phyloP scores from a whole-genome alignment of 2,113 vertebrate species.

The Corythornis vintsioides region DNA sequence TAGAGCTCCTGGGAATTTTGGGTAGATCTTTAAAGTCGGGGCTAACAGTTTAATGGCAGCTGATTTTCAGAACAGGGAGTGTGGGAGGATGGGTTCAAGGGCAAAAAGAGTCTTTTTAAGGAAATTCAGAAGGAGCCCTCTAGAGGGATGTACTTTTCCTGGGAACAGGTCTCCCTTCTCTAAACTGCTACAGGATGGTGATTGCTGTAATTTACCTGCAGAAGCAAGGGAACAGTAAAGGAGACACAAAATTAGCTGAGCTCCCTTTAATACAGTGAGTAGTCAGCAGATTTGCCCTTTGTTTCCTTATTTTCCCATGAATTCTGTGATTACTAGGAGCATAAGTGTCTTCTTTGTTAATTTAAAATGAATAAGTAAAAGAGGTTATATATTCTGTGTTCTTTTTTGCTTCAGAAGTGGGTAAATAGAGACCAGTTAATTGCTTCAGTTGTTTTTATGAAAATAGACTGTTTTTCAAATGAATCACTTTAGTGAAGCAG shows the following conservation, averaged over 20 bases:
- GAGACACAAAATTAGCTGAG: neutral
- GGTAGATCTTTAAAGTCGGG: neutral
- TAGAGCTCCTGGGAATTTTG: neutral
- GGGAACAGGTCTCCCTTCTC: neutral
- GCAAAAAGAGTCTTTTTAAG: neutral
- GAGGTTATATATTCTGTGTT: neutral
- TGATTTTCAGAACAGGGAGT: neutral
- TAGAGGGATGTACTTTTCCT: neutral
- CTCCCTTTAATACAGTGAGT: neutral
- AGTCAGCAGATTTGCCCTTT: neutral
- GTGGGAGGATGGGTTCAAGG: neutral
- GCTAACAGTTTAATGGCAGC: neutral
- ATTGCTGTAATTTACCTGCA: neutral
- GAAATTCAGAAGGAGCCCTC: neutral
- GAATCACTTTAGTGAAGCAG: neutral
- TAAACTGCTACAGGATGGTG: neutral
- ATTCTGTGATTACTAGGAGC: neutral
- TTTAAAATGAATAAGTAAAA: neutral
- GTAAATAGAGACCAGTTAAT: slow-evolving; percentile 59
- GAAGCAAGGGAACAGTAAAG: neutral
- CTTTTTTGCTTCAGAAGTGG: slow-evolving; percentile 4
- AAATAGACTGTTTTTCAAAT: slow-evolving; percentile 28
- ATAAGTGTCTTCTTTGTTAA: neutral
- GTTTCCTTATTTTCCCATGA: neutral
- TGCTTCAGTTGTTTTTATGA: slow-evolving; percentile 34